These are phyloP conservation scores for Triops longicaudatus DNA, from an alignment of 1,140 invertebrate species.

Conservation along the genomic window DNA sequence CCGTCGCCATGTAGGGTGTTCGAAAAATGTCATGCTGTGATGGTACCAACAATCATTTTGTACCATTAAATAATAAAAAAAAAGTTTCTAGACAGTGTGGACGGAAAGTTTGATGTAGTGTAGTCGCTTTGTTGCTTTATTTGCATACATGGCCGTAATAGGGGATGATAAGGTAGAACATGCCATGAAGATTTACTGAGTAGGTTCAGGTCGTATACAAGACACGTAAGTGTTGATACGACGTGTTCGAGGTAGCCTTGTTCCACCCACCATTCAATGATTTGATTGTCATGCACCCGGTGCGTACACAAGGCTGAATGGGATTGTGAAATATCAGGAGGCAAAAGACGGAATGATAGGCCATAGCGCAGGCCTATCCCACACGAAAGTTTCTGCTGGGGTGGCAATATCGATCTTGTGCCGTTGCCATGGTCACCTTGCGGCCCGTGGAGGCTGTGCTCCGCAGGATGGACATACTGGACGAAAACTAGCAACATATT, in stretches of 20 bases:
- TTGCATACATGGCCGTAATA: not conserved
- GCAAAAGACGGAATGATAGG: conserved; percentile 11
- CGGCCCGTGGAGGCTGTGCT: not conserved
- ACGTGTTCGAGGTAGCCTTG: not conserved
- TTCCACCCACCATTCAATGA: not conserved
- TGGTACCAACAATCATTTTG: no score
- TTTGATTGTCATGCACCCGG: not conserved
- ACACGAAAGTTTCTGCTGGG: conserved; percentile 1
- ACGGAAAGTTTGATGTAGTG: no score
- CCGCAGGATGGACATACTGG: not conserved
- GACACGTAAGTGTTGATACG: not conserved
- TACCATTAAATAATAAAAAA: no score
- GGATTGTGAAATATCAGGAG: not conserved
- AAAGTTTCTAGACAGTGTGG: no score
- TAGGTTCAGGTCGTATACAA: not conserved
- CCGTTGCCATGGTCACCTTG: conserved; percentile 10
- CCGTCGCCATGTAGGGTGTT: no score
- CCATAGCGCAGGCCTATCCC: conserved; percentile 13
- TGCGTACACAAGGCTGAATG: not conserved
- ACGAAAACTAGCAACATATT: not conserved
- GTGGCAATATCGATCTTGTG: conserved; percentile 7
- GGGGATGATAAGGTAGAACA: not conserved
- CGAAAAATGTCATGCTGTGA: no score
- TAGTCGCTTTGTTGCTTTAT: no score
- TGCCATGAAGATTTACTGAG: not conserved